Evolutionary conservation across 2,888 invertebrate genomes (phyloP).

Genomic region (Hydriomena furcata): DNA sequence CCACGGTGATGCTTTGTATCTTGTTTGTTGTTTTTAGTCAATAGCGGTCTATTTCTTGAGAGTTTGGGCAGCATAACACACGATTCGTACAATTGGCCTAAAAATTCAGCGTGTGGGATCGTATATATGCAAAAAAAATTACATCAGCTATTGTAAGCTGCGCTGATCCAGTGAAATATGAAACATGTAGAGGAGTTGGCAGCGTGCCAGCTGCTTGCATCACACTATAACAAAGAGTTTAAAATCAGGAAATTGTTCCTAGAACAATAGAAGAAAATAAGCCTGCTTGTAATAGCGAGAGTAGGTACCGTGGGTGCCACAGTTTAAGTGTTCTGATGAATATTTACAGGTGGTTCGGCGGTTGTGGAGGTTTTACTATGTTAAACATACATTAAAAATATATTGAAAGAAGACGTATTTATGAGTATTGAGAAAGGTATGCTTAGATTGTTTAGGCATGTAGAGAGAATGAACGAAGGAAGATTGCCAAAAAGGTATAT

Average conservation of each 20-base stretch:
- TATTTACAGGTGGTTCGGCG: constrained; percentile 10
- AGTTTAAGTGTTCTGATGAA: background rate
- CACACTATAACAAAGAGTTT: constrained; percentile 75
- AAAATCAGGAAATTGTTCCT: constrained; percentile 74
- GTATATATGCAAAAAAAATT: constrained; percentile 26
- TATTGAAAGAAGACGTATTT: too few relatives aligned
- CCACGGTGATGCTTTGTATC: constrained; percentile 15
- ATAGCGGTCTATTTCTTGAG: background rate
- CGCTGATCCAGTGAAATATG: constrained; percentile 77
- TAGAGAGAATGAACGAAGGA: too few relatives aligned
- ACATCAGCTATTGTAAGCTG: constrained; percentile 63
- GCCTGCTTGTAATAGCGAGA: constrained; percentile 50
- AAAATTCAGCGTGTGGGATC: constrained; percentile 15
- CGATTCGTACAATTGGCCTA: constrained; percentile 12
- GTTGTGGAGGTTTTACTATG: too few relatives aligned
- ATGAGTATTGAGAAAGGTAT: too few relatives aligned
- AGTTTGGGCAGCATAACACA: background rate
- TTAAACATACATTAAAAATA: too few relatives aligned
- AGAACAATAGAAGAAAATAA: constrained; percentile 70
- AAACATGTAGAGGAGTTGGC: constrained; percentile 73
- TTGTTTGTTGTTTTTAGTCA: constrained; percentile 16
- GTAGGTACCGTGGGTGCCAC: constrained; percentile 34
- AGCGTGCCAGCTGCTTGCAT: constrained; percentile 71
- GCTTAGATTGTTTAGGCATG: too few relatives aligned
- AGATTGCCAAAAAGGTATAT: too few relatives aligned